A percentile compares a stretch with the other conserved stretches of the same genome.
phyloP scores from a whole-genome alignment of 2,888 invertebrate species.

The Machimus rusticus region DNA sequence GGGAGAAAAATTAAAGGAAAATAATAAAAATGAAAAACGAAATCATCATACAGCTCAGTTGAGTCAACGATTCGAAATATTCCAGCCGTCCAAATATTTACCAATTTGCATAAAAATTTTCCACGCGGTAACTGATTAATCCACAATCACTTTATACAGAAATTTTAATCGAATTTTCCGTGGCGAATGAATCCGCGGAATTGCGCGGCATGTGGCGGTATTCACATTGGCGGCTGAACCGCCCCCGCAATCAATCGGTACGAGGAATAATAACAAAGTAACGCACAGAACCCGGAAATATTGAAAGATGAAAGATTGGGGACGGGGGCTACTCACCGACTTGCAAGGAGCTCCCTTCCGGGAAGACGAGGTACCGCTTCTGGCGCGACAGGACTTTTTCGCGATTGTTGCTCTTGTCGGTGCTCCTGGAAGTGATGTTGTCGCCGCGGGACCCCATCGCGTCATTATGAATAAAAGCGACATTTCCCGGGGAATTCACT shows the following conservation, averaged over 20 bases:
- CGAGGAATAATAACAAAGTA: background rate
- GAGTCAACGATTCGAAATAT: background rate
- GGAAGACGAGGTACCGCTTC: slow-evolving; percentile 65
- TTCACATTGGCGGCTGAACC: background rate
- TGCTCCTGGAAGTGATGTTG: background rate
- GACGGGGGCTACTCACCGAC: slow-evolving; percentile 54
- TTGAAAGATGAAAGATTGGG: background rate
- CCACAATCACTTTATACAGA: slow-evolving; percentile 11
- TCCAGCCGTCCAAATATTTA: background rate
- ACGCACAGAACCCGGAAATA: background rate
- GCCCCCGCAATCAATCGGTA: background rate
- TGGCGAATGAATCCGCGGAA: background rate
- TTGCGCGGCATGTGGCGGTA: background rate
- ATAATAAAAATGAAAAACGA: background rate
- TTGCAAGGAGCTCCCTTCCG: slow-evolving; percentile 64
- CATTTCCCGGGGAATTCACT: background rate
- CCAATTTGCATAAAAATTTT: slow-evolving; percentile 26
- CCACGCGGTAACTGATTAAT: slow-evolving; percentile 25
- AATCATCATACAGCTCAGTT: background rate
- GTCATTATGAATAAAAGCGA: background rate
- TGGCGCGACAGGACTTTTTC: slow-evolving; percentile 59
- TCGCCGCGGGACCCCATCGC: background rate
- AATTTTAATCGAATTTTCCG: slow-evolving; percentile 22
- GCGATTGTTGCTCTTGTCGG: background rate
- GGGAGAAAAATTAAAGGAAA: background rate